Evolutionary conservation across 2,113 vertebrate species (phyloP).

Genomic region (Neolamprologus sp.): DNA sequence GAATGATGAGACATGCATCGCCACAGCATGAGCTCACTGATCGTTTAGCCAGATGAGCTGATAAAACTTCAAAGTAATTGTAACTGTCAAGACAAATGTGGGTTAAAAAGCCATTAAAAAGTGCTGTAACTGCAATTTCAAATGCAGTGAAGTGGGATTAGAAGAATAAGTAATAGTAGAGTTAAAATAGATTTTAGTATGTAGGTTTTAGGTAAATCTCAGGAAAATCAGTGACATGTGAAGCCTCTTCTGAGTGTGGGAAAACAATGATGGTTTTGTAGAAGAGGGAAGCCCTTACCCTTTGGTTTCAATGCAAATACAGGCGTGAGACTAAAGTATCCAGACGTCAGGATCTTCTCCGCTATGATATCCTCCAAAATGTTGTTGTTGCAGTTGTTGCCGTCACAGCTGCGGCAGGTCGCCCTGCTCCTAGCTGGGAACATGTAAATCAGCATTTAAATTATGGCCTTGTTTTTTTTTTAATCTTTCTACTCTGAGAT

Average conservation of each 20-base stretch:
- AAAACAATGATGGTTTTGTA: not conserved
- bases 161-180: not conserved
- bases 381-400: conserved; percentile 46
- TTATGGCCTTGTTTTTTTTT: not conserved
- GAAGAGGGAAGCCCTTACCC: conserved; percentile 14
- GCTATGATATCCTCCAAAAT: conserved; percentile 42
- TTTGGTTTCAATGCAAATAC: not conserved
- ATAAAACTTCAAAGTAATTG: not conserved
- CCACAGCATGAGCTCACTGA: not conserved
- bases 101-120: not conserved
- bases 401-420: conserved; percentile 61
- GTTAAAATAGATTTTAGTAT: not conserved
- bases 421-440: conserved; percentile 15
- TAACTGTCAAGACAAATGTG: not conserved
- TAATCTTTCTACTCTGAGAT: not conserved
- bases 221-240: not conserved
- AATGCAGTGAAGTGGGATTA: not conserved
- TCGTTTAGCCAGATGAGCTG: not conserved
- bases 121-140: not conserved
- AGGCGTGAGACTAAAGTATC: conserved; percentile 43
- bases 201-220: not conserved
- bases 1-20: accelerated
- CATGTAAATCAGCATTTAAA: not conserved
- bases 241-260: not conserved
- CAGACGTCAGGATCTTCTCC: conserved; percentile 47